phyloP scores from a whole-genome alignment of 2,888 invertebrate species.

The Nephrotoma appendiculata region DNA sequence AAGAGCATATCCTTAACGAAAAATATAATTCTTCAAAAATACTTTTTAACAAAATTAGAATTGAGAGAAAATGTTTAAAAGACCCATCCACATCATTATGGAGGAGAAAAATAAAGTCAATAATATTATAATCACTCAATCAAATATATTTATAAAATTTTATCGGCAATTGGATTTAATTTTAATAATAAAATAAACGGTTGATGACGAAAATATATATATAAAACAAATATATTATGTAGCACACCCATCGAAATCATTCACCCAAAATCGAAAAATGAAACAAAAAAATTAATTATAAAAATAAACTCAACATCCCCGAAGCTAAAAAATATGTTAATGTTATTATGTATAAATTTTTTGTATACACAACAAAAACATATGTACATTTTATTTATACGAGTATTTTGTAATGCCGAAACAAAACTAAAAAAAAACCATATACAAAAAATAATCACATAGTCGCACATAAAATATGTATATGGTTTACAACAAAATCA shows the following conservation, averaged over 20 bases:
- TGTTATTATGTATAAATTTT: background rate
- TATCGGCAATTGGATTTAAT: background rate
- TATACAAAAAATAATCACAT: too few species aligned
- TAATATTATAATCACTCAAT: background rate
- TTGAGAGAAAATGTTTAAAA: too few species aligned
- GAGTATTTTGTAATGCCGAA: too few species aligned
- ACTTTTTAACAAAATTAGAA: too few species aligned
- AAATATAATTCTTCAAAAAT: too few species aligned
- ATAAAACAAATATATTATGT: background rate
- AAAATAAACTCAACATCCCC: background rate
- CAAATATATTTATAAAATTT: background rate
- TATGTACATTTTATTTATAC: too few species aligned
- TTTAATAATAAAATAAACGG: background rate
- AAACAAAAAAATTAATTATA: background rate
- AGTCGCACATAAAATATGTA: background rate
- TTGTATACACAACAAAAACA: background rate
- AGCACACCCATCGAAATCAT: background rate
- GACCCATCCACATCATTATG: too few species aligned
- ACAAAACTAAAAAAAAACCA: too few species aligned
- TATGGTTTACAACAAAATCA: background rate
- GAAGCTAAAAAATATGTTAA: background rate
- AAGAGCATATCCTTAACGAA: too few species aligned
- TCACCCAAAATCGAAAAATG: background rate
- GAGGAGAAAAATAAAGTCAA: background rate
- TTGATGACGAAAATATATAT: background rate